These are phyloP conservation scores for Halictus rubicundus DNA, from an alignment of 1,140 invertebrate species.

Conservation along the genomic window DNA sequence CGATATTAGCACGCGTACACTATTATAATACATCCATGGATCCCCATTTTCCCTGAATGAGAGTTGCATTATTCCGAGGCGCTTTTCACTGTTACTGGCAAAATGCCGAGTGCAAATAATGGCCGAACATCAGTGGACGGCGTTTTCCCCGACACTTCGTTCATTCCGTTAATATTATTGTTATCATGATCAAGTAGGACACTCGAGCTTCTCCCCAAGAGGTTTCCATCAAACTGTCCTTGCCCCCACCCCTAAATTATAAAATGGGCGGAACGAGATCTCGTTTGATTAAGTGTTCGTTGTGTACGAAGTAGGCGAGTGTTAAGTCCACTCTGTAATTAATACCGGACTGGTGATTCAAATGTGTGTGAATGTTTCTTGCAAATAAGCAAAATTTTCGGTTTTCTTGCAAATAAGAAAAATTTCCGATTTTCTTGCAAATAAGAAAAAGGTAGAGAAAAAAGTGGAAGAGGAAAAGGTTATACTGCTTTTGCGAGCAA, in stretches of 20 bases:
- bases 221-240: not conserved
- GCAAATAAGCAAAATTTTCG: too few relatives aligned
- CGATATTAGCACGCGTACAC: constrained; percentile 13
- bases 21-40: constrained; percentile 24
- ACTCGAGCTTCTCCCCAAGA: not conserved
- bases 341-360: too few relatives aligned
- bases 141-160: constrained; percentile 52
- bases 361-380: too few relatives aligned
- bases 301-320: not conserved
- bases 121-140: constrained; percentile 49
- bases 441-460: too few relatives aligned
- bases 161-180: constrained; percentile 46
- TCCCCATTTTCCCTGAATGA: constrained; percentile 54
- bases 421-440: too few relatives aligned
- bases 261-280: not conserved
- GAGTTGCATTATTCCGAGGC: constrained; percentile 62
- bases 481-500: too few relatives aligned
- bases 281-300: not conserved
- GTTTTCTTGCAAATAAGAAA: too few relatives aligned
- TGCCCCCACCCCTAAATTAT: not conserved
- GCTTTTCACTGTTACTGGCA: constrained; percentile 70
- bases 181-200: constrained; percentile 19
- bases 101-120: constrained; percentile 65
- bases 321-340: too few relatives aligned
- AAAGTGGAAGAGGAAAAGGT: too few relatives aligned